Conservation (phyloP, 2,888 invertebrate genomes). For the Diplolepis rosae region DNA sequence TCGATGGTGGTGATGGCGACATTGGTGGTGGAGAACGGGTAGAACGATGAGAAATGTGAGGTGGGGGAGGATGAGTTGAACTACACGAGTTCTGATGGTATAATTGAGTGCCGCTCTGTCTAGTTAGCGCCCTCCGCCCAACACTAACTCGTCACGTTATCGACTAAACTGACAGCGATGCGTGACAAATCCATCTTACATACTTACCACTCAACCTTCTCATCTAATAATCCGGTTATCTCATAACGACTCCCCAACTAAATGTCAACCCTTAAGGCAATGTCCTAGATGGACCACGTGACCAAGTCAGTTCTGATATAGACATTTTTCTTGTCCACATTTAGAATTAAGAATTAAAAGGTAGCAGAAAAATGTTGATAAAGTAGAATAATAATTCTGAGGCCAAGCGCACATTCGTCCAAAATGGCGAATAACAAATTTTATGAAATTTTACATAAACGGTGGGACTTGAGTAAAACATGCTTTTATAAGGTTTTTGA, state of each 20-base stretch:
- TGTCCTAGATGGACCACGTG: too few species aligned
- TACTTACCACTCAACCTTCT: slow-evolving; percentile 17
- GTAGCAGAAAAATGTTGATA: too few species aligned
- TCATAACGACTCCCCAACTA: not conserved
- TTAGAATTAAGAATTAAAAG: too few species aligned
- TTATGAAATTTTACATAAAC: too few species aligned
- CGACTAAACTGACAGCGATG: slow-evolving; percentile 69
- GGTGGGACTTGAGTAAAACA: too few species aligned
- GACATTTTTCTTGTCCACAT: too few species aligned
- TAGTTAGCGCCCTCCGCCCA: slow-evolving; percentile 65
- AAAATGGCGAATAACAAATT: too few species aligned
- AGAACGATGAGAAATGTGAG: slow-evolving; percentile 34
- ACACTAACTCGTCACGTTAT: slow-evolving; percentile 69
- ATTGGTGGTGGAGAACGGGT: slow-evolving; percentile 44
- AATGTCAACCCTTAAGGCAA: too few species aligned
- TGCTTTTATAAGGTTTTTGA: too few species aligned
- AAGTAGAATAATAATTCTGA: too few species aligned
- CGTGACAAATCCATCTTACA: slow-evolving; percentile 71
- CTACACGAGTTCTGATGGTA: slow-evolving; percentile 73
- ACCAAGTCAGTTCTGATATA: too few species aligned
- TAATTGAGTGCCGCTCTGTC: slow-evolving; percentile 74
- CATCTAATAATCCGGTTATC: not conserved
- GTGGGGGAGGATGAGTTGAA: slow-evolving; percentile 62
- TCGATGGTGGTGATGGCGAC: slow-evolving; percentile 57
- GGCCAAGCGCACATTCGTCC: too few species aligned